Evolutionary conservation across 1,140 invertebrate genomes (phyloP).

Genomic region (Drosophila prosaltans): DNA sequence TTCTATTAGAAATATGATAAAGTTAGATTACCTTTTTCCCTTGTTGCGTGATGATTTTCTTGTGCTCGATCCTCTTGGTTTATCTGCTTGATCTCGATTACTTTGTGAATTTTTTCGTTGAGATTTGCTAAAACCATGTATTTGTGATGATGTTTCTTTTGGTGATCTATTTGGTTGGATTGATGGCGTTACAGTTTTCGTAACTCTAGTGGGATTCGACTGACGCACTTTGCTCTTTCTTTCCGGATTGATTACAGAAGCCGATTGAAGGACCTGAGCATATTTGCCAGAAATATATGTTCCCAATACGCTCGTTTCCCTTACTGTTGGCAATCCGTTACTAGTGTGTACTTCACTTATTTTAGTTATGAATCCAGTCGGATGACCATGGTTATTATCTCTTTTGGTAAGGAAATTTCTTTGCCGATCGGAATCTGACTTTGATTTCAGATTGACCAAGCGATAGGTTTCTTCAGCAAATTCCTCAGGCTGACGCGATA

Average conservation of each 20-base stretch:
- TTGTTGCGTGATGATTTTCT: slow-evolving; percentile 64
- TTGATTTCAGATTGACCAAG: slow-evolving; percentile 84
- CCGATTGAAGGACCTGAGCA: slow-evolving; percentile 39
- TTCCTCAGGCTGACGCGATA: slow-evolving; percentile 91
- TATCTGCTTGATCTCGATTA: slow-evolving; percentile 35
- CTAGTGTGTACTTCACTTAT: slow-evolving; percentile 39
- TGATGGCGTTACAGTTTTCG: slow-evolving; percentile 60
- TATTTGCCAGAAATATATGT: slow-evolving; percentile 48
- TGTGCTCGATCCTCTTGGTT: slow-evolving; percentile 37
- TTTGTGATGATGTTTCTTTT: slow-evolving; percentile 37
- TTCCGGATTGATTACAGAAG: slow-evolving; percentile 34
- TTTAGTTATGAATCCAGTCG: slow-evolving; percentile 32
- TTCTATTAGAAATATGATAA: neutral
- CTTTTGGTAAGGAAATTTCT: slow-evolving; percentile 48
- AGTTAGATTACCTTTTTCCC: slow-evolving; percentile 56
- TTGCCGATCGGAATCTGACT: slow-evolving; percentile 51
- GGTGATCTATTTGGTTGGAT: slow-evolving; percentile 44
- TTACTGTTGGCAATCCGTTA: slow-evolving; percentile 19
- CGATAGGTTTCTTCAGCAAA: slow-evolving; percentile 90
- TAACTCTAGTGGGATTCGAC: slow-evolving; percentile 45
- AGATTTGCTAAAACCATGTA: slow-evolving; percentile 39
- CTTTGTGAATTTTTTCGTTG: slow-evolving; percentile 48
- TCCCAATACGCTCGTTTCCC: slow-evolving; percentile 22
- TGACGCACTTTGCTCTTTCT: slow-evolving; percentile 55
- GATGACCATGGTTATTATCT: slow-evolving; percentile 62